A percentile compares a stretch with the other conserved stretches of the same genome.
Evolutionary conservation across 2,888 invertebrate species (phyloP).

Genomic region (Cryptus viduatorius): DNA sequence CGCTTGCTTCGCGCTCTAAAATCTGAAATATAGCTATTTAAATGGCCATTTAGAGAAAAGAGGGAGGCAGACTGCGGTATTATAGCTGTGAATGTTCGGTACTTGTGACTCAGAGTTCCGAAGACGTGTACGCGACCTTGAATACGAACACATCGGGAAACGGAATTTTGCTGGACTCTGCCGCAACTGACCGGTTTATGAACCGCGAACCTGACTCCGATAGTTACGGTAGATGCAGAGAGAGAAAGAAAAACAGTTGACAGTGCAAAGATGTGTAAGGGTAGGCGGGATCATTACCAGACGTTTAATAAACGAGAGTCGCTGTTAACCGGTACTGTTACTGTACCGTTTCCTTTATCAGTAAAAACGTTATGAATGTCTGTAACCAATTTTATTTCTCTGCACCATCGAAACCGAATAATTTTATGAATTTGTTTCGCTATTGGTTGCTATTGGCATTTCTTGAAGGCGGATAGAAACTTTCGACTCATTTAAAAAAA

Average conservation of each 20-base stretch:
- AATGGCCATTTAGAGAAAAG: constrained; percentile 77
- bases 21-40: constrained; percentile 81
- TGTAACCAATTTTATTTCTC: not conserved
- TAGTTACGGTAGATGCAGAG: not conserved
- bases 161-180: not conserved
- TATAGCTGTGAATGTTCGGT: constrained; percentile 34
- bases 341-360: not conserved
- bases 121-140: constrained; percentile 19
- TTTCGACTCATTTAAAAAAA: too few species aligned
- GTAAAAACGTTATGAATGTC: not conserved
- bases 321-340: not conserved
- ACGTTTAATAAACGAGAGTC: not conserved
- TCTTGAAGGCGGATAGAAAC: too few species aligned
- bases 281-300: not conserved
- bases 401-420: not conserved
- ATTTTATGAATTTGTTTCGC: too few species aligned
- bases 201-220: constrained; percentile 9
- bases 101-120: constrained; percentile 25
- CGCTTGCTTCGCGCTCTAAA: constrained; percentile 68
- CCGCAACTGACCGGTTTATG: constrained; percentile 37
- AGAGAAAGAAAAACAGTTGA: not conserved
- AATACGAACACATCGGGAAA: constrained; percentile 28
- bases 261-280: not conserved
- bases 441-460: too few species aligned
- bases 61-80: constrained; percentile 19